Evolutionary conservation across 2,113 vertebrate species (phyloP).

Genomic region (Phycodurus eques): DNA sequence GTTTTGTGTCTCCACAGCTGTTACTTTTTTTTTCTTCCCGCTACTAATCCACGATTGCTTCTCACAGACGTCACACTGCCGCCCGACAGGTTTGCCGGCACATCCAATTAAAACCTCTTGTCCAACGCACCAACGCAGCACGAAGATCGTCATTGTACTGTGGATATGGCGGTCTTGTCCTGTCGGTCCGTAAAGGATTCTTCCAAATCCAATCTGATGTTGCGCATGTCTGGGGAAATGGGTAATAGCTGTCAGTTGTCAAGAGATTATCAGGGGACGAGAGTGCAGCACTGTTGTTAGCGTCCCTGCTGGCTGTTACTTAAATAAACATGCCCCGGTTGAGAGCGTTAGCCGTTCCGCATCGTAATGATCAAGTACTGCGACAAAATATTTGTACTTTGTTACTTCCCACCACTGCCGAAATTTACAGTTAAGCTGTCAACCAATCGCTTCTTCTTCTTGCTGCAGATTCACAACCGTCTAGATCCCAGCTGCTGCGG

Average conservation of each 20-base stretch:
- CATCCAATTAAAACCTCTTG: neutral
- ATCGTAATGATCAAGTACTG: neutral
- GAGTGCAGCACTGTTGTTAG: too few species aligned
- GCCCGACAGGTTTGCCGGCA: neutral
- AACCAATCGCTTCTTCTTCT: neutral
- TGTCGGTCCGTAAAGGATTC: too few species aligned
- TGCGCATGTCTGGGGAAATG: neutral
- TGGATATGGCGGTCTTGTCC: neutral
- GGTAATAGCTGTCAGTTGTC: neutral
- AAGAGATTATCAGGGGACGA: too few species aligned
- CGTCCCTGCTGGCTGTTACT: too few species aligned
- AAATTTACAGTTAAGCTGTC: neutral
- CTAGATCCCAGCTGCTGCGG: constrained; percentile 93
- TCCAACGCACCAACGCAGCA: neutral
- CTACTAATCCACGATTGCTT: neutral
- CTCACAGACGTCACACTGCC: neutral
- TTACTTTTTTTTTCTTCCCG: too few species aligned
- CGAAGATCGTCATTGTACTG: neutral
- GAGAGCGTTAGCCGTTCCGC: neutral
- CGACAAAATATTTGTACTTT: too few species aligned
- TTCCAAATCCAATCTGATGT: neutral
- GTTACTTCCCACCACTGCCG: neutral
- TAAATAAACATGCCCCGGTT: too few species aligned
- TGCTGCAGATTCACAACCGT: constrained; percentile 83
- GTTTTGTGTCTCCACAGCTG: neutral